A percentile compares a stretch with the other conserved stretches of the same genome.
Evolutionary conservation across 2,113 vertebrate genomes (phyloP).

Genomic region (Anser cygnoides): DNA sequence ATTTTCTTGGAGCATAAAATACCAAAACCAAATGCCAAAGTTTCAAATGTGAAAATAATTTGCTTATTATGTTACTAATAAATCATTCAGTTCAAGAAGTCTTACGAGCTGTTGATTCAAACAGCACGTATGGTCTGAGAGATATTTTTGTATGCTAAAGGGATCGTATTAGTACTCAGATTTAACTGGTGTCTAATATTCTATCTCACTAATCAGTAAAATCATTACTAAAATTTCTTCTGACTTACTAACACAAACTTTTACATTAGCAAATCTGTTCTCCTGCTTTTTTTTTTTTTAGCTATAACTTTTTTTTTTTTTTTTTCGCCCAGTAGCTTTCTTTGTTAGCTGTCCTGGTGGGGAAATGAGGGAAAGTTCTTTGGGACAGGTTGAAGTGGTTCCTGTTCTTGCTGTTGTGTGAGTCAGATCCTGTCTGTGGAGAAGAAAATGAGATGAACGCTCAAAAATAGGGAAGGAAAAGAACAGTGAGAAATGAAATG

Average conservation of each 20-base stretch:
- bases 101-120: not conserved
- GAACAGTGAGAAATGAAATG: not conserved
- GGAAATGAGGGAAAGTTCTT: not conserved
- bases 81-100: not conserved
- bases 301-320: not conserved
- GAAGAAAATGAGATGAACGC: not conserved
- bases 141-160: not conserved
- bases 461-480: not conserved
- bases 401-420: not conserved
- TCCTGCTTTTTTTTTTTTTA: not conserved
- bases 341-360: not conserved
- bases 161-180: not conserved
- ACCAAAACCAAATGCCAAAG: too few species aligned
- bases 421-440: not conserved
- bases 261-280: not conserved
- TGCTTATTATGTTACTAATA: not conserved
- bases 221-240: not conserved
- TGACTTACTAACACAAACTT: not conserved
- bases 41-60: not conserved
- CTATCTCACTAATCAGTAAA: not conserved
- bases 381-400: not conserved
- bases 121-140: not conserved
- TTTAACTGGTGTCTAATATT: not conserved
- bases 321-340: not conserved
- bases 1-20: not conserved